Conservation (phyloP, 1,140 invertebrate genomes). For the Planococcus citri region DNA sequence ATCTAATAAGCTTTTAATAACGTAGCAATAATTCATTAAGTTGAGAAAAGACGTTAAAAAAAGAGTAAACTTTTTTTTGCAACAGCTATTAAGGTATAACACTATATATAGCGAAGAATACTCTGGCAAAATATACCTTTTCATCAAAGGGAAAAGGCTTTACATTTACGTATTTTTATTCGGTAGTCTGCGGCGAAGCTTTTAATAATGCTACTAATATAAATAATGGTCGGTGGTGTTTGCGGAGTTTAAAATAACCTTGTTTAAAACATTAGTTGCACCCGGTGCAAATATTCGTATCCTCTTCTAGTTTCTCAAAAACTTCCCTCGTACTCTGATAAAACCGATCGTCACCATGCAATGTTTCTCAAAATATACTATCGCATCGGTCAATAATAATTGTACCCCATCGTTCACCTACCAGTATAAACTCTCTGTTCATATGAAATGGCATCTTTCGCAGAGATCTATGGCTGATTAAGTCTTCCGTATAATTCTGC, state of each 20-base stretch:
- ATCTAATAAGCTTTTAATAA: conserved; percentile 4
- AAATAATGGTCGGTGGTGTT: conserved; percentile 19
- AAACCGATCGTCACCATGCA: background rate
- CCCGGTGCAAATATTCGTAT: background rate
- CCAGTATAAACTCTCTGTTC: too few relatives aligned
- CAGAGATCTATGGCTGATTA: too few relatives aligned
- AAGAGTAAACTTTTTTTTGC: background rate
- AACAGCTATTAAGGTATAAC: background rate
- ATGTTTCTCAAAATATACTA: background rate
- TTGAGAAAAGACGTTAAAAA: background rate
- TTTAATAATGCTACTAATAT: conserved; percentile 15
- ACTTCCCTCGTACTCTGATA: conserved; percentile 8
- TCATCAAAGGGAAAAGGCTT: background rate
- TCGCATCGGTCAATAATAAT: background rate
- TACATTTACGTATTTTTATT: background rate
- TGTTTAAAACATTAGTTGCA: conserved; percentile 19
- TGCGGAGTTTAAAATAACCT: conserved; percentile 17
- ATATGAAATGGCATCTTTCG: too few relatives aligned
- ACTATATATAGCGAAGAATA: background rate
- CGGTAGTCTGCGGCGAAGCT: conserved; percentile 10
- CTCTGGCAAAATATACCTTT: background rate
- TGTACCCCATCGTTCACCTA: too few relatives aligned
- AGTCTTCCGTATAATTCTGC: too few relatives aligned
- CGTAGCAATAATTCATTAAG: background rate
- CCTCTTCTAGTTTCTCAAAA: background rate